phyloP scores from a whole-genome alignment of 1,140 invertebrate species.

The Ridgeia piscesae region DNA sequence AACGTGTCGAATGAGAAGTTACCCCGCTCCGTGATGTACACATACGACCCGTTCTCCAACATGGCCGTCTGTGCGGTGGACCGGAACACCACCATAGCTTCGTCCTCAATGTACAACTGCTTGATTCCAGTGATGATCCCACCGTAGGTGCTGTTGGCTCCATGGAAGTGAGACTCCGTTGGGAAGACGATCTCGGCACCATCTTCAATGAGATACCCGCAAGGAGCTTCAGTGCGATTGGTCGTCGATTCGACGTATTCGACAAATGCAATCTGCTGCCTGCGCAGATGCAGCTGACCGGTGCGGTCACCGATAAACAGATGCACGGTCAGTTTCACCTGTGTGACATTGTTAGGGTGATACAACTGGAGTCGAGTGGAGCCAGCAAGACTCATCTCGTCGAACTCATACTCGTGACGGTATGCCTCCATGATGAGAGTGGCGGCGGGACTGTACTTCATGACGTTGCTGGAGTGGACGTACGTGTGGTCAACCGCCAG shows the following conservation, averaged over 20 bases:
- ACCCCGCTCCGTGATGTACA: slow-evolving; percentile 7
- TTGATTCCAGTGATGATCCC: slow-evolving; percentile 5
- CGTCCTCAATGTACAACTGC: slow-evolving; percentile 1
- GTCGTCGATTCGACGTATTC: slow-evolving; percentile 11
- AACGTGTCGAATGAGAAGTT: background rate
- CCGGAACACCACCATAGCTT: background rate
- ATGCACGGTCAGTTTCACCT: slow-evolving; percentile 8
- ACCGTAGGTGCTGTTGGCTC: background rate
- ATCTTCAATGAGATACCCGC: slow-evolving; percentile 10
- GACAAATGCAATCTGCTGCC: background rate
- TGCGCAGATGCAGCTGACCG: slow-evolving; percentile 8
- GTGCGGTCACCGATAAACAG: slow-evolving; percentile 7
- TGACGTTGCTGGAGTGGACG: slow-evolving; percentile 3
- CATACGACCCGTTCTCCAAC: slow-evolving; percentile 13
- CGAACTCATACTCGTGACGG: background rate
- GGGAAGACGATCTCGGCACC: slow-evolving; percentile 16
- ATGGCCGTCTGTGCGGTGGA: slow-evolving; percentile 11
- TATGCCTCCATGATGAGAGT: slow-evolving; percentile 16
- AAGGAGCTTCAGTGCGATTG: slow-evolving; percentile 14
- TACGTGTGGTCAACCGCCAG: slow-evolving; percentile 11
- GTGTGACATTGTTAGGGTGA: slow-evolving; percentile 11
- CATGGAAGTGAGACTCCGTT: slow-evolving; percentile 6
- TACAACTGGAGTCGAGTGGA: background rate
- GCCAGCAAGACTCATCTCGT: slow-evolving; percentile 9
- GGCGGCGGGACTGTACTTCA: slow-evolving; percentile 1